Base-by-base conservation (phyloP, 2,888 invertebrate species). In the Lordiphosa andalusiaca region DNA sequence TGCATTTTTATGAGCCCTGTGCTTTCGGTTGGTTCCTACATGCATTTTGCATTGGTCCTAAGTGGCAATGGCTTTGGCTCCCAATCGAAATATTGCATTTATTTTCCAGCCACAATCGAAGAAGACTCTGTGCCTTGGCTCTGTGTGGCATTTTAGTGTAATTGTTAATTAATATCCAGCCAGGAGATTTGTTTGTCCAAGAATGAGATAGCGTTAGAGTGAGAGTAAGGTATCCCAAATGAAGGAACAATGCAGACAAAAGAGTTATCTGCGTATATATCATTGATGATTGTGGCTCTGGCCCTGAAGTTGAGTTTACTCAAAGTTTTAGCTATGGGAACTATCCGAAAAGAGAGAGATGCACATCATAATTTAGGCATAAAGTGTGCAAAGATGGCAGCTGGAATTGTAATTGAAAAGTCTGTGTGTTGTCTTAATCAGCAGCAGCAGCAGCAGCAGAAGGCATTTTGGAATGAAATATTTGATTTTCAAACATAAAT, bases 101-200 rank as follows among this genome's bases (percentile, higher is more conserved):
- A 52, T 46, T 39, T 25, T 19, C 36, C 16, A 36, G 42, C 38
- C 10, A 44, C 30, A 30, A 30, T 30, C 19, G 39, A 16, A 39
- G 39, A 4, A 10, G 39, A 39, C 9, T 25, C 42, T 30, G 57
- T 61, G 48, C 55, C 55, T 68, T 16, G 16, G 44, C 70, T 62
- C 69, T 62, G 55, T 73, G 71, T 61, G 63, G 66, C 80, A 70
- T 78, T 77, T 77, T 72, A 63, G 80, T 74, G 80, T 80, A 80
- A 78, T 78, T 80, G 80, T 80, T 78, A 78, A 78, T 78, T 78
- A 78, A 78, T 78, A 73, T 77, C 64, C 56, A 13, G 56, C 63
- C 67, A 63, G 56, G 66, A 67, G 67, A 67, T 62, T 63, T 70
- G 61, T 66, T 61, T 25, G 63, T 33, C 13, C 53, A 36, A 50